Evolutionary conservation across 2,797 vertebrate genomes (phyloP).

Genomic region (Xenops minutus): DNA sequence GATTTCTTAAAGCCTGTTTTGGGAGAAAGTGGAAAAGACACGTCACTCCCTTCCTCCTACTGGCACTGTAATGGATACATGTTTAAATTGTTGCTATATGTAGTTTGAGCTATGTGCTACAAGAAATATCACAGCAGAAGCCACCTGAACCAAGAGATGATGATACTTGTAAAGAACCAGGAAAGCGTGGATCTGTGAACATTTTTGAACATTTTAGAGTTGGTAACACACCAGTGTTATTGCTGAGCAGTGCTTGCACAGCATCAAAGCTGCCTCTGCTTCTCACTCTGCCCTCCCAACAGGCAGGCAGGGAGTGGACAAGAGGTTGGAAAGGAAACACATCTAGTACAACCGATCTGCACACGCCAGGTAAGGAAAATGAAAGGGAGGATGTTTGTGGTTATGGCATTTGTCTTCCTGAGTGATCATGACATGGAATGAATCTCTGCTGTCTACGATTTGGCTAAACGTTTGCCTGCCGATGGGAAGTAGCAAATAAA

Average conservation of each 20-base stretch:
- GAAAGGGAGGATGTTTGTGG: neutral
- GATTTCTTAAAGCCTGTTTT: neutral
- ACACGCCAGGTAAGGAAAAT: neutral
- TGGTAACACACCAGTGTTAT: neutral
- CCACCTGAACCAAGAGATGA: neutral
- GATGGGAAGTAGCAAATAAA: neutral
- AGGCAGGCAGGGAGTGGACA: neutral
- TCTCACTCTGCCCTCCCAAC: neutral
- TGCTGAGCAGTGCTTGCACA: neutral
- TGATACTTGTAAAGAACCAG: fast-evolving
- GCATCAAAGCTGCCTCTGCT: neutral
- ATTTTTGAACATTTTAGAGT: neutral
- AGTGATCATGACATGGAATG: fast-evolving
- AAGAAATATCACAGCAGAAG: neutral
- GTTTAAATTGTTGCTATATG: neutral
- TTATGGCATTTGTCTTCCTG: neutral
- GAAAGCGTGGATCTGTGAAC: neutral
- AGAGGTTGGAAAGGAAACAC: neutral
- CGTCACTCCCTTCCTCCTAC: neutral
- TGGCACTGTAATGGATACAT: neutral
- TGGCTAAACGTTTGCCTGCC: neutral
- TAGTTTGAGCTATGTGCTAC: neutral
- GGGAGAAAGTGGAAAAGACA: neutral
- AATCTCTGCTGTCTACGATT: neutral
- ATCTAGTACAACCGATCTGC: neutral